Evolutionary conservation across 2,888 invertebrate species (phyloP).

Genomic region (Apodemia duryi): DNA sequence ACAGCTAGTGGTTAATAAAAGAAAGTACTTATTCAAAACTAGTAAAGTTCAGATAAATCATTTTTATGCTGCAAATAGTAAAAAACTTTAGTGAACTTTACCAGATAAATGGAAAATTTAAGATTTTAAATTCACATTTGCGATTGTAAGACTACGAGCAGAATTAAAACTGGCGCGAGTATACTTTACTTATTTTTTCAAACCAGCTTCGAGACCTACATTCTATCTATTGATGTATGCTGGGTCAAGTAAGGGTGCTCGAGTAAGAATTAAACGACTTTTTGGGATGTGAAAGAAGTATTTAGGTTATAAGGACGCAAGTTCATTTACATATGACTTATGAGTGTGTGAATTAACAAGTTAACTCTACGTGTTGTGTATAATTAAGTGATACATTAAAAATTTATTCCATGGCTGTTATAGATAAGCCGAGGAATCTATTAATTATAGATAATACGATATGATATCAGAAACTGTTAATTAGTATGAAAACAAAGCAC

Average conservation of each 20-base stretch:
- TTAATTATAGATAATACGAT: too few relatives aligned
- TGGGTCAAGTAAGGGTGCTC: not conserved
- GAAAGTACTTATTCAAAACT: too few relatives aligned
- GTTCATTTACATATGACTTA: not conserved
- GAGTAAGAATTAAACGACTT: not conserved
- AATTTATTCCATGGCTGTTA: too few relatives aligned
- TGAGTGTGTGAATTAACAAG: too few relatives aligned
- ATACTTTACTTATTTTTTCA: not conserved
- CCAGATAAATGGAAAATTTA: not conserved
- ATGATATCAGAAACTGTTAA: too few relatives aligned
- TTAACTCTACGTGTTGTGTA: too few relatives aligned
- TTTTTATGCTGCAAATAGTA: not conserved
- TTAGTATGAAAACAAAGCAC: too few relatives aligned
- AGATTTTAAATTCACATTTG: not conserved
- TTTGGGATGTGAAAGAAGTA: not conserved
- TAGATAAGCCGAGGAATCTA: too few relatives aligned
- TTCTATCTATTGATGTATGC: not conserved
- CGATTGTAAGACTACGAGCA: not conserved
- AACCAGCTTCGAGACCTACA: not conserved
- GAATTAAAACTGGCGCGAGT: not conserved
- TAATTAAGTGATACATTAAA: too few relatives aligned
- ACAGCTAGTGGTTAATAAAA: too few relatives aligned
- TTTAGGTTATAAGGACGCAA: conserved; percentile 1
- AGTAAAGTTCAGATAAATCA: not conserved
- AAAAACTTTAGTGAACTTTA: not conserved